These are phyloP conservation scores for Drosophila sturtevanti DNA, from an alignment of 1,140 invertebrate species.

Conservation along the genomic window DNA sequence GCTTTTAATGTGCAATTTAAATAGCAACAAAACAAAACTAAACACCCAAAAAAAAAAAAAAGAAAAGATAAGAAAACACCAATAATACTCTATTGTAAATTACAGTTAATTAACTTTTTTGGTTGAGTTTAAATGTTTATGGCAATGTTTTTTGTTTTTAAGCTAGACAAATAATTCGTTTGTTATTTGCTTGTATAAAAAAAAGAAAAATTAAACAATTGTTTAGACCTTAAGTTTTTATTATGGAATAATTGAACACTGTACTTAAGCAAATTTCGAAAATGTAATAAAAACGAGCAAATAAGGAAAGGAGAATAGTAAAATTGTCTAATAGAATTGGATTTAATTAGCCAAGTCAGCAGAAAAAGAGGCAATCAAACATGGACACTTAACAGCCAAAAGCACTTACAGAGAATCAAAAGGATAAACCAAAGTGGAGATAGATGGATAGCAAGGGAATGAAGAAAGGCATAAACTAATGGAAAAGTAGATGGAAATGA, in stretches of 20 bases:
- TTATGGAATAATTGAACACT: conserved; percentile 38
- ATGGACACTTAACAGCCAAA: conserved; percentile 38
- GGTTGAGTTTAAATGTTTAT: conserved; percentile 57
- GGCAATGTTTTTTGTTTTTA: conserved; percentile 61
- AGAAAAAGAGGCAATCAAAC: background rate
- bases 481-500: background rate
- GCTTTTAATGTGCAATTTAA: conserved; percentile 51
- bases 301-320: conserved; percentile 51
- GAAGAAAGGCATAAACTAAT: background rate
- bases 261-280: conserved; percentile 38
- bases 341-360: conserved; percentile 38
- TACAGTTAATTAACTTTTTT: conserved; percentile 44
- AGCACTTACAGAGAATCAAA: conserved; percentile 43
- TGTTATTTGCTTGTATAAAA: conserved; percentile 49
- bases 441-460: background rate
- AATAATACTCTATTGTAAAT: conserved; percentile 69
- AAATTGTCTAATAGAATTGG: conserved; percentile 28
- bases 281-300: conserved; percentile 63
- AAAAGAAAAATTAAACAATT: conserved; percentile 2
- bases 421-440: background rate
- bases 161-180: conserved; percentile 58
- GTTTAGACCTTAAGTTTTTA: conserved; percentile 54
- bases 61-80: conserved; percentile 14
- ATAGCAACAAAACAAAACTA: background rate
- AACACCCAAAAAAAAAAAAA: background rate